A percentile compares a stretch with the other conserved stretches of the same genome.
These are phyloP conservation scores for Tachysurus fulvidraco DNA, from an alignment of 2,113 vertebrate species.

Conservation along the genomic window DNA sequence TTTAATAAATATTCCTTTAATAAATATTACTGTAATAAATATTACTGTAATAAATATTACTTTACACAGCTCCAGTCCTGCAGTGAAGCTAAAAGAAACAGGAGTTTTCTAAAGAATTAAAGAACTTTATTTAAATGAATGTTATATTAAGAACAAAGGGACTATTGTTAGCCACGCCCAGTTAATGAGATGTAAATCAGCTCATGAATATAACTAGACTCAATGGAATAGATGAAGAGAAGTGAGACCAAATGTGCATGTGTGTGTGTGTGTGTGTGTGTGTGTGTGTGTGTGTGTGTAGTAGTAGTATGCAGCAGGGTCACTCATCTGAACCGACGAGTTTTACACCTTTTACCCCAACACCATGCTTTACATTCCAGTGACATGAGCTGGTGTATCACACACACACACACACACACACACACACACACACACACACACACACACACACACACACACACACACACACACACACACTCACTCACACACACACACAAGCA, in stretches of 20 bases:
- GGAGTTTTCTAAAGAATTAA: neutral
- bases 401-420: constrained; percentile 11
- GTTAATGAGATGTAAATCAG: neutral
- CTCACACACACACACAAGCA: no score
- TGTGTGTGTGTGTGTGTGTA: neutral
- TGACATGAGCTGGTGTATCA: constrained; percentile 45
- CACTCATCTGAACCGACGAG: constrained; percentile 65
- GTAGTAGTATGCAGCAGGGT: neutral
- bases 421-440: constrained; percentile 16
- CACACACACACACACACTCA: neutral
- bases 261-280: constrained; percentile 8
- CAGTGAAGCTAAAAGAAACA: neutral
- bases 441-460: neutral
- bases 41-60: neutral
- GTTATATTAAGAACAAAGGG: neutral
- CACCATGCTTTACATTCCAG: constrained; percentile 62
- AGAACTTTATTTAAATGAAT: neutral
- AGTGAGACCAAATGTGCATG: neutral
- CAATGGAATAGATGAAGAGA: constrained; percentile 20
- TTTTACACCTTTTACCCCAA: constrained; percentile 59
- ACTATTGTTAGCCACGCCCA: neutral
- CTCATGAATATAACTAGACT: neutral
- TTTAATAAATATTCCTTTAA: neutral
- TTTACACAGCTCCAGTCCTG: neutral
- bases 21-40: neutral